A percentile compares a stretch with the other conserved stretches of the same genome.
Evolutionary conservation across 2,797 vertebrate species (phyloP).

Genomic region (Rhynchotus rufescens): DNA sequence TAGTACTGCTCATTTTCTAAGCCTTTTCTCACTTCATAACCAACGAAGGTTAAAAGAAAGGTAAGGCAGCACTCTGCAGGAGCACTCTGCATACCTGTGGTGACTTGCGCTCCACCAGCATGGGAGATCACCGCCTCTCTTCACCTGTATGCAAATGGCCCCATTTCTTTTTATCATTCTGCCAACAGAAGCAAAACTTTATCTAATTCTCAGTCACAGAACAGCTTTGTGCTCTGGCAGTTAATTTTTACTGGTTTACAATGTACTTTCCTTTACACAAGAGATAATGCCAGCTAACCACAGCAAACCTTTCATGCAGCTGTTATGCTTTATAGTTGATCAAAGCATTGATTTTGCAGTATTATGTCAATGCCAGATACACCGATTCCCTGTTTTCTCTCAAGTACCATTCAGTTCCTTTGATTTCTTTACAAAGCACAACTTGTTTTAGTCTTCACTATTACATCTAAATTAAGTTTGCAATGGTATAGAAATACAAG

Average conservation of each 20-base stretch:
- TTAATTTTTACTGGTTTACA: constrained; percentile 84
- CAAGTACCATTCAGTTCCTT: neutral
- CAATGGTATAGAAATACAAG: neutral
- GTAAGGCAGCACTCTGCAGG: constrained; percentile 32
- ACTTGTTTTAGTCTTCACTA: constrained; percentile 25
- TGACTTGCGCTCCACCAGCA: constrained; percentile 43
- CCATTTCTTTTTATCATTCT: constrained; percentile 71
- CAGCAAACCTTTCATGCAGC: constrained; percentile 60
- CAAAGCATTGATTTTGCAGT: constrained; percentile 46
- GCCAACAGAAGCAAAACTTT: constrained; percentile 70
- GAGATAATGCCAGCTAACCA: constrained; percentile 67
- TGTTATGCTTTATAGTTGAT: constrained; percentile 51
- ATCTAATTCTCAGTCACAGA: constrained; percentile 75
- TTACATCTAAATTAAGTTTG: constrained; percentile 19
- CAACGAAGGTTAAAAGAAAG: neutral
- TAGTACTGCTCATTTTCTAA: neutral
- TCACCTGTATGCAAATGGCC: constrained; percentile 84
- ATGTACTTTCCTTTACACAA: constrained; percentile 35
- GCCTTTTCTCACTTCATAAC: neutral
- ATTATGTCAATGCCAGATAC: constrained; percentile 39
- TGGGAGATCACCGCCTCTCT: neutral
- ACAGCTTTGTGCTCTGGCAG: constrained; percentile 80
- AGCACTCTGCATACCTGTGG: constrained; percentile 73
- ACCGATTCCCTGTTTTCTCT: neutral
- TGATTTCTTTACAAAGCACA: constrained; percentile 34